These are phyloP conservation scores for Clistopyga incitator DNA, from an alignment of 2,888 invertebrate species.

Conservation along the genomic window DNA sequence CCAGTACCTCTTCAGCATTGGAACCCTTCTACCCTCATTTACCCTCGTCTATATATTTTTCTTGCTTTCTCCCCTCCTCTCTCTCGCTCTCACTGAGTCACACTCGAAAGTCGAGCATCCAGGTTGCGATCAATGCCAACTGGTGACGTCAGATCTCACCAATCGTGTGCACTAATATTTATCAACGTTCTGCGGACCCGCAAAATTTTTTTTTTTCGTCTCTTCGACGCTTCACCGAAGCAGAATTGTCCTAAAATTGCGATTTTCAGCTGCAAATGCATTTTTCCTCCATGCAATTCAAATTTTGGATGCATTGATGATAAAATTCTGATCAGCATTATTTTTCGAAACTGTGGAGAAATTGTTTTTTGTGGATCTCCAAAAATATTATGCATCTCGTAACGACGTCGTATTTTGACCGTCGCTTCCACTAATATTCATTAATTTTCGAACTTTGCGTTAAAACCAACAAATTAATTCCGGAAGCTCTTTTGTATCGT, in stretches of 20 bases:
- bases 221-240: background rate
- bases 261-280: too few relatives aligned
- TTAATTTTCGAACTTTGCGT: too few relatives aligned
- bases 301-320: too few relatives aligned
- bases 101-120: background rate
- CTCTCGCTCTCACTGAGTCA: background rate
- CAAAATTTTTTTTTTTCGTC: background rate
- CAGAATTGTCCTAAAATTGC: background rate
- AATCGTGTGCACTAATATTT: background rate
- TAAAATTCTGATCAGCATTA: too few relatives aligned
- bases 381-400: too few relatives aligned
- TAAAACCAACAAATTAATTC: too few relatives aligned
- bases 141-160: constrained; percentile 15
- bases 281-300: too few relatives aligned
- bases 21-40: constrained; percentile 37
- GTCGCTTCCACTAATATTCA: too few relatives aligned
- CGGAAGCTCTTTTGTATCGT: too few relatives aligned
- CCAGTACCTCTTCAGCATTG: constrained; percentile 15
- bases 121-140: constrained; percentile 35
- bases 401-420: too few relatives aligned
- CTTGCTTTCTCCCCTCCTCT: background rate
- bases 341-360: too few relatives aligned
- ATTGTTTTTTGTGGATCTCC: too few relatives aligned
- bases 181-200: background rate
- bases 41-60: constrained; percentile 33